Percentiles rank a stretch among this genome's conserved stretches.
Conservation (phyloP, 2,113 vertebrate species). For the Spermophilus dauricus region DNA sequence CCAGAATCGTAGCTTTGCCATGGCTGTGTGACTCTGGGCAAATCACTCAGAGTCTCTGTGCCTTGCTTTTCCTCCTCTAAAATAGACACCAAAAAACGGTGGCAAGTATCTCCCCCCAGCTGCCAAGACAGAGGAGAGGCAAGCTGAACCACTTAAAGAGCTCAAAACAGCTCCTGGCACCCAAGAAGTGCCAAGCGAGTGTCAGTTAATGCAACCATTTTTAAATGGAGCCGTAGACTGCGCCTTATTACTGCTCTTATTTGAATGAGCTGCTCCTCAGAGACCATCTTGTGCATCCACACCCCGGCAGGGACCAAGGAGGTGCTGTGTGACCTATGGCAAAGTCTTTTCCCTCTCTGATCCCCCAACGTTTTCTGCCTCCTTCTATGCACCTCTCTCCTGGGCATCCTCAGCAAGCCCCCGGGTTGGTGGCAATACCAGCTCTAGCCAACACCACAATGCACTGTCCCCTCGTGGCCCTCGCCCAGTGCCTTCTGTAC, state of each 20-base stretch:
- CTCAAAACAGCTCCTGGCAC: neutral
- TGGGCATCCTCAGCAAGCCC: neutral
- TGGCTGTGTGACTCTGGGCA: neutral
- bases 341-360: neutral
- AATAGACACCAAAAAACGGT: too few species aligned
- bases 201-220: constrained; percentile 72
- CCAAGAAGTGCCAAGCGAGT: constrained; percentile 31
- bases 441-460: neutral
- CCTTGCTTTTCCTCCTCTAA: too few species aligned
- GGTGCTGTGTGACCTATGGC: neutral
- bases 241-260: constrained; percentile 72
- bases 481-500: neutral
- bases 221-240: constrained; percentile 71
- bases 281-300: neutral
- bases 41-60: neutral
- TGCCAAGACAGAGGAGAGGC: neutral
- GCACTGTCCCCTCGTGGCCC: neutral
- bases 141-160: constrained; percentile 10
- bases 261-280: constrained; percentile 8
- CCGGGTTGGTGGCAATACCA: too few species aligned
- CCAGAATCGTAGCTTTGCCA: neutral
- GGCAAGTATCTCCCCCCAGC: neutral
- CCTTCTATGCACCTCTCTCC: neutral
- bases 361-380: neutral
- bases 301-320: neutral